A percentile compares a stretch with the other conserved stretches of the same genome.
Conservation (phyloP, 2,888 invertebrate species). For the Blastobasis adustella region DNA sequence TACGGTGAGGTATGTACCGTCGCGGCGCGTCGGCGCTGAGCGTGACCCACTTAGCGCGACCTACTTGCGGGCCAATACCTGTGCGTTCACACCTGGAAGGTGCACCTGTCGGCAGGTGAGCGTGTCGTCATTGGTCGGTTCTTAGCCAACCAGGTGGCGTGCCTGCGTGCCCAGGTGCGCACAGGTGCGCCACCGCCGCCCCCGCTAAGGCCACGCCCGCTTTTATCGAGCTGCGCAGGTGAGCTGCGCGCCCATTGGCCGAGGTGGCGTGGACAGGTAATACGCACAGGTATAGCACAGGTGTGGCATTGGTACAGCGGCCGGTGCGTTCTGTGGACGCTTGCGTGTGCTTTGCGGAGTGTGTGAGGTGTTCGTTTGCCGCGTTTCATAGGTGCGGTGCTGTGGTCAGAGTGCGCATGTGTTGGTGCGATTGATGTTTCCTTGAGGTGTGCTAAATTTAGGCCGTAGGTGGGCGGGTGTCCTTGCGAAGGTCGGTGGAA, state of each 20-base stretch:
- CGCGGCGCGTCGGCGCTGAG: neutral
- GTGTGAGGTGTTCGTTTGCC: conserved; percentile 6
- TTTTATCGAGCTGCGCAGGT: conserved; percentile 73
- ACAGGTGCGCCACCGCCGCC: conserved; percentile 42
- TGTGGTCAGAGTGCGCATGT: conserved; percentile 62
- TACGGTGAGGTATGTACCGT: too few relatives aligned
- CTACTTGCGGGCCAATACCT: conserved; percentile 41
- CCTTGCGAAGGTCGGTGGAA: conserved; percentile 38
- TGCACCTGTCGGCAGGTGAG: conserved; percentile 19
- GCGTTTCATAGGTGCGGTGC: conserved; percentile 12
- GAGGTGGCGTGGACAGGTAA: conserved; percentile 52
- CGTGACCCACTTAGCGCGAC: conserved; percentile 23
- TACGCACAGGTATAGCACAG: conserved; percentile 39
- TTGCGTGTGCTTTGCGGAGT: too few relatives aligned
- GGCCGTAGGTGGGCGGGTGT: conserved; percentile 56
- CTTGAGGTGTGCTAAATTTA: conserved; percentile 72
- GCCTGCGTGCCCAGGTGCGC: conserved; percentile 40
- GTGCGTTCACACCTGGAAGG: conserved; percentile 44
- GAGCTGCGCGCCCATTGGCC: conserved; percentile 67
- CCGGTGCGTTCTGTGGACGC: too few relatives aligned
- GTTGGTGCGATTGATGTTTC: conserved; percentile 69
- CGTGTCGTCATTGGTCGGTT: conserved; percentile 33
- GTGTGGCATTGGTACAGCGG: conserved; percentile 24
- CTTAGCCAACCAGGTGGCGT: conserved; percentile 48
- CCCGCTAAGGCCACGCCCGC: conserved; percentile 49